Base-by-base conservation (phyloP, 1,140 invertebrate species). In the Zaprionus ornatus region DNA sequence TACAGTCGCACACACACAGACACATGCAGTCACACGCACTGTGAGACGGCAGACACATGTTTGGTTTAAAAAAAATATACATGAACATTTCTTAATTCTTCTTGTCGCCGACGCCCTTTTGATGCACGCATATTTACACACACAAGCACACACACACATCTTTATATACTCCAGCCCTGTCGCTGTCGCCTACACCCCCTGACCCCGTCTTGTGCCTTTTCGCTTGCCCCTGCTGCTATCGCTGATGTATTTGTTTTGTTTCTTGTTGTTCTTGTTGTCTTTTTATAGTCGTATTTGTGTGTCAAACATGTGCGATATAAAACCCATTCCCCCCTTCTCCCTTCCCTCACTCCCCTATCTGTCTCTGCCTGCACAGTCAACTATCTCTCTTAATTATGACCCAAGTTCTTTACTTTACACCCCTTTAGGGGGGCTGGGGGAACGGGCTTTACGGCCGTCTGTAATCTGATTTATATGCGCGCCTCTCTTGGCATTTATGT, bases 401-500 rank as follows among this genome's bases (percentile, higher is more conserved):
- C 65, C 35, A 59, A 72, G 70, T 57, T 72, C 25, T 40, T 56
- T 52, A 15, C 10, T 55, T 64, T 23, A 23, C 27, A 5, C 32
- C 25, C 13, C 23, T 64, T 50, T 35, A 29, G 27, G 32, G 17
- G 15, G n/a, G 4, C 0, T 10, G 4, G 63, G 37, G 25, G n/a
- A 29, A 15, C 35, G n/a, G 32, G 32, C 15, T 25, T 42, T 65
- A 23, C 35, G 17, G 25, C 27, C 27, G 13, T 45, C 40, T 32
- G 67, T 70, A 74, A 77, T 68, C 79, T 86, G 83, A 86, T 86
- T 87, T 86, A 86, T 87, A 83, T 71, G 68, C 72, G 78, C 61
- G 29, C 29, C 29, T 32, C 80, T 75, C 76, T 83, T 71, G 83
- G 80, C 83, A 77, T 86, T 86, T 82, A 86, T 86, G 79, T 79